Evolutionary conservation across 1,140 invertebrate species (phyloP), one percentile per base, ranked within the genome.

Genomic region (Drosophila pseudoobscura): DNA sequence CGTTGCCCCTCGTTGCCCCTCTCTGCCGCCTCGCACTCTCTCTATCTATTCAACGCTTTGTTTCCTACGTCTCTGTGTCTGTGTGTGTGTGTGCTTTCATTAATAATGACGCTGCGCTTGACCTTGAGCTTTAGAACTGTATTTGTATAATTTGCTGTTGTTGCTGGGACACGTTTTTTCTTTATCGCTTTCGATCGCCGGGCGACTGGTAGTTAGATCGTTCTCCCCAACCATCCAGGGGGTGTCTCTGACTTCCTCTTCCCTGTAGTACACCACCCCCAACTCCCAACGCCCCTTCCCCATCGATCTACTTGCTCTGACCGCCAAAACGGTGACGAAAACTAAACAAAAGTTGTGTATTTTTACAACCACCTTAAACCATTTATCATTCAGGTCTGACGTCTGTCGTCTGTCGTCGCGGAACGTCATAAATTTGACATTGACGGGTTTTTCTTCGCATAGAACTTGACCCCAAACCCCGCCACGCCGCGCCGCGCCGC

Each of bases 61-160:
- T 22, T 20, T 17, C 43, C 43, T 46, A 31, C 29, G 17, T 53
- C 29, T 53, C 17, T 17, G 17, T 17, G 17, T 53, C 29, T 53
- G 20, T 70, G 20, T 64, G 44, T 59, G 49, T 65, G 43, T 76
- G 62, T 78, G 71, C 45, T 77, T 87, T 80, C 58, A 88, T 88
- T 88, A 83, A 73, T 83, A 83, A 88, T 88, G 83, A 88, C 83
- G 83, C 84, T 88, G 83, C 79, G 68, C 61, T 73, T 88, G 84
- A 88, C 83, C 83, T 88, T 88, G 83, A 88, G 84, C 78, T 88
- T 88, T 79, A 64, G 72, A 83, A 83, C 75, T 77, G 62, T 77
- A 45, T 77, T 64, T 55, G 26, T 50, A 44, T 35, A 39, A 7
- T 35, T 11, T 51, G 20, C 55, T 73, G 47, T 55, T 56, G 35